Base-by-base conservation (phyloP, 2,797 vertebrate genomes). In the Gambelia wislizenii region DNA sequence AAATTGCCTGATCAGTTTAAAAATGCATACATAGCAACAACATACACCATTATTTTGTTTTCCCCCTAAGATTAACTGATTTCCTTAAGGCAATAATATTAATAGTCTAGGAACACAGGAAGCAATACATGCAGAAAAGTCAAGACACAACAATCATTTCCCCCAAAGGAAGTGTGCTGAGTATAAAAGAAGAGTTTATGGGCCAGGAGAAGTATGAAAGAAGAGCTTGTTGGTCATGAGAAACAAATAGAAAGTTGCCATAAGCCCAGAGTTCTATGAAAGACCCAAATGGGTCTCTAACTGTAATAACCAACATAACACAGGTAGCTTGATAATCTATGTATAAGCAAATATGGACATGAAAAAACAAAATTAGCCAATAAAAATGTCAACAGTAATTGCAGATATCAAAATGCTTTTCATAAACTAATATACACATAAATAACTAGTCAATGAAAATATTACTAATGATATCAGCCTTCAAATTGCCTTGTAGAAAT, bases 11-110 rank as follows among this genome's bases (percentile, higher is more conserved):
- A 67, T 67, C 9, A 33, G 3, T 67, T 67, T 6, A 72, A 74
- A 42, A 42, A n/a, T 3, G 27, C 33, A 84, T 10, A 22, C 47
- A 36, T 72, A 36, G n/a, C n/a, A 49, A 70, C 10, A 70, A 33
- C 36, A 75, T 76, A 42, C 27, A 52, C 78, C 78, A 92, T 87
- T 72, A 74, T 75, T 88, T 79, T 47, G 20, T 87, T 84, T 79
- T 85, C 79, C 14, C 56, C 6, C 52, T 84, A 6, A 6, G 59
- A 30, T 80, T 94, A 2, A 0, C 85, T 90, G 83, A 54, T 27
- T 69, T 87, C 87, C 91, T 86, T 91, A 67, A 87, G 88, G 89
- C 91, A 44, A 61, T 27, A 20, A 64, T 39, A 69, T 69, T 39
- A 84, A 77, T 67, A 42, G 56, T 30, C 42, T 56, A 39, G 54